A percentile compares a stretch with the other conserved stretches of the same genome.
phyloP scores from a whole-genome alignment of 2,113 vertebrate genomes.

The Chunga burmeisteri region DNA sequence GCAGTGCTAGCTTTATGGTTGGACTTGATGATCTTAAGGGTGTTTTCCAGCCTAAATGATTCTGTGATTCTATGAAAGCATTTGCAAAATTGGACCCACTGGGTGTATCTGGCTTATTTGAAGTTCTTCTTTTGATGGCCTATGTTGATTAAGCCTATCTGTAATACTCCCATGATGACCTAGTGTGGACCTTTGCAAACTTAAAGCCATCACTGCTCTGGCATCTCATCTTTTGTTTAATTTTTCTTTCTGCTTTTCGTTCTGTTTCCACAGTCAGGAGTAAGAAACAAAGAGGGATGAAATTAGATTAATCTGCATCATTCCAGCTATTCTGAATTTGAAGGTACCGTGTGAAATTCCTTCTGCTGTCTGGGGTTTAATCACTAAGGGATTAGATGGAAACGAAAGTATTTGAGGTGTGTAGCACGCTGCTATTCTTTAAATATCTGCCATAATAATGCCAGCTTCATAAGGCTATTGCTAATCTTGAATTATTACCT shows the following conservation, averaged over 20 bases:
- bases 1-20: neutral
- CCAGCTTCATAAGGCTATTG: neutral
- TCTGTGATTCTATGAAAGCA: neutral
- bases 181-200: accelerated
- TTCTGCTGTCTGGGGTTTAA: constrained; percentile 22
- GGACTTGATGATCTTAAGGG: neutral
- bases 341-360: neutral
- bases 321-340: neutral
- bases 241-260: constrained; percentile 10
- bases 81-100: neutral
- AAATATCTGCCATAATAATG: neutral
- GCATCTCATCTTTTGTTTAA: constrained; percentile 6
- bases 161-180: neutral
- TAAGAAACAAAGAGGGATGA: constrained; percentile 2
- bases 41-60: neutral
- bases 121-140: neutral
- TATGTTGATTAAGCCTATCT: neutral
- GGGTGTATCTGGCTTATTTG: neutral
- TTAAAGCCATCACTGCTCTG: neutral
- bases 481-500: constrained; percentile 15
- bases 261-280: neutral
- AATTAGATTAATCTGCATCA: constrained; percentile 13
- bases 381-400: constrained; percentile 3
- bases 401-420: neutral
- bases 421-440: neutral